These are phyloP conservation scores for Esox niger DNA, from an alignment of 2,113 vertebrate species.

Conservation along the genomic window DNA sequence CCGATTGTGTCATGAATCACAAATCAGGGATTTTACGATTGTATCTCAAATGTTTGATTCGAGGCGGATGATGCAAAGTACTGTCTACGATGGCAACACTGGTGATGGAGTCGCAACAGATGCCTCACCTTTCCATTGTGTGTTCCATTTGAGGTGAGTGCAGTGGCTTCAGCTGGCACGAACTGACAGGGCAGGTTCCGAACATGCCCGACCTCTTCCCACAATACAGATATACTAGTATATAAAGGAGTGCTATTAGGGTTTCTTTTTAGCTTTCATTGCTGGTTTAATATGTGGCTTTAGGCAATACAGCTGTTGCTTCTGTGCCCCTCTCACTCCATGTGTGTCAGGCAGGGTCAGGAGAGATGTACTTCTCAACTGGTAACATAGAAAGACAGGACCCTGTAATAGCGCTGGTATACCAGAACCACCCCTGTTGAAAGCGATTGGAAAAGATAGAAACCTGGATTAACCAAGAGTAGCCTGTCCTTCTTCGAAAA, in stretches of 20 bases:
- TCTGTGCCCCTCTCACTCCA: slow-evolving; percentile 33
- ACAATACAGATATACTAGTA: slow-evolving; percentile 19
- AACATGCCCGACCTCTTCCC: slow-evolving; percentile 40
- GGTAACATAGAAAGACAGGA: slow-evolving; percentile 9
- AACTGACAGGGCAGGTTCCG: slow-evolving; percentile 43
- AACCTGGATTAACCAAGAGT: slow-evolving; percentile 1
- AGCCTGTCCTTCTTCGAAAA: background rate
- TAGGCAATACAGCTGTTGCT: slow-evolving; percentile 63
- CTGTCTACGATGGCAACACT: slow-evolving; percentile 8
- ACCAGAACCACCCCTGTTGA: background rate
- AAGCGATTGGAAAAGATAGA: slow-evolving; percentile 31
- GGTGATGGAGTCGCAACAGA: slow-evolving; percentile 13
- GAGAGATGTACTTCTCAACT: slow-evolving; percentile 43
- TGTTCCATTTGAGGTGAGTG: slow-evolving; percentile 1
- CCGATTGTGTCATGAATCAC: slow-evolving; percentile 21
- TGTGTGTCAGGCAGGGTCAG: slow-evolving; percentile 30
- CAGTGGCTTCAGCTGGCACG: background rate
- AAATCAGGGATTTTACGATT: slow-evolving; percentile 44
- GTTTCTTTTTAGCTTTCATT: slow-evolving; percentile 40
- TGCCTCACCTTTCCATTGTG: slow-evolving; percentile 10
- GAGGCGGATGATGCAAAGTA: slow-evolving; percentile 5
- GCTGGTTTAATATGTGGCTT: slow-evolving; percentile 50
- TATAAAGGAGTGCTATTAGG: slow-evolving; percentile 48
- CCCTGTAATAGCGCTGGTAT: background rate
- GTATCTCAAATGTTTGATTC: background rate